phyloP scores from a whole-genome alignment of 1,140 invertebrate species.

The Cataglyphis hispanica region DNA sequence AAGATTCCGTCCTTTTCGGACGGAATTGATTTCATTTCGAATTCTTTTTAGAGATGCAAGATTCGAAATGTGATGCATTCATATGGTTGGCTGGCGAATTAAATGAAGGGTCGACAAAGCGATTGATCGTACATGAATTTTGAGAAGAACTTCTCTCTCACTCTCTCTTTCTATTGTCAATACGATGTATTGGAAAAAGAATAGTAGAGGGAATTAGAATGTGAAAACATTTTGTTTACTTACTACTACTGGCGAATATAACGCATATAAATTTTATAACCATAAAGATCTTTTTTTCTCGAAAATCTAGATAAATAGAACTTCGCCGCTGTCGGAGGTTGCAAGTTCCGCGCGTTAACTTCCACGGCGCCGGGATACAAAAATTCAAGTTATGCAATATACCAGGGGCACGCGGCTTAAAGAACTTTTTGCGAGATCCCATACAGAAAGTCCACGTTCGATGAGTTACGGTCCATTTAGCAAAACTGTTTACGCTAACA shows the following conservation, averaged over 20 bases:
- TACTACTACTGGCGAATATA: not conserved
- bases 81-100: not conserved
- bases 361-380: conserved; percentile 25
- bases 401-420: conserved; percentile 16
- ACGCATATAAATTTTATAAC: conserved; percentile 12
- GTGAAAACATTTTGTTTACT: not conserved
- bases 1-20: not conserved
- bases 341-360: conserved; percentile 51
- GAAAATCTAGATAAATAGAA: conserved; percentile 48
- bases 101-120: not conserved
- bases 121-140: not conserved
- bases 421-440: conserved; percentile 40
- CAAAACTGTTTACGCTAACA: conserved; percentile 59
- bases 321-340: conserved; percentile 1
- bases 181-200: not conserved
- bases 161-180: not conserved
- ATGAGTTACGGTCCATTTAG: conserved; percentile 62
- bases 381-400: conserved; percentile 64
- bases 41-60: conserved; percentile 20
- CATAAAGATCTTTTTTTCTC: not conserved
- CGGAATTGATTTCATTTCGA: conserved; percentile 1
- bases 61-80: not conserved
- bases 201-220: not conserved
- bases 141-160: not conserved
- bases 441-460: conserved; percentile 59